Base-by-base conservation (phyloP, 1,140 invertebrate species). In the Ips nitidus region DNA sequence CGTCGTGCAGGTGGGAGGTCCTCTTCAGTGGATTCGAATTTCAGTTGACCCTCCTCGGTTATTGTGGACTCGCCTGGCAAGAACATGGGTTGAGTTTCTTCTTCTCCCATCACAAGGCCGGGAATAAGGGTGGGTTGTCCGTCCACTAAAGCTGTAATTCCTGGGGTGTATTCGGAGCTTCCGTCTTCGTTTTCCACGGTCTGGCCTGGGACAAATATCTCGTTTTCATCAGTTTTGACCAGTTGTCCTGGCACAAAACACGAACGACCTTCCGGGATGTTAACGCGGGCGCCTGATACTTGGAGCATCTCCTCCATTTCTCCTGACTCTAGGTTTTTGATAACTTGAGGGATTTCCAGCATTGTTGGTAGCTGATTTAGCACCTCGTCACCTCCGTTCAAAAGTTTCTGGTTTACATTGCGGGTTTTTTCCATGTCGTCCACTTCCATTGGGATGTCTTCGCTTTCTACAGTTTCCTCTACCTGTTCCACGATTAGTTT, bases 121-220 rank as follows among this genome's bases (percentile, higher is more conserved):
- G 90, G 88, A 67, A 92, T 84, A 40, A 92, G 82, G 41, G 85
- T 80, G 1, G 88, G 86, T 8, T 89, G 88, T 52, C 86, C 81
- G 6, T 88, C 86, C 2, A 88, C 87, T 70, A 86, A 84, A 36
- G 91, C 83, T 45, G 87, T 90, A 50, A 91, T 83, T 2, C 90
- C 90, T 8, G 90, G 89, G 57, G 90, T 86, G 79, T 92, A 93
- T 64, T 85, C 80, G 43, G 83, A 66, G 8, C 36, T 82, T 36
- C 88, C 89, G 55, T 84, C 79, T 38, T 87, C 86, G 2, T 86
- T 89, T 71, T 86, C 81, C n/a, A 91, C 79, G 5, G 89, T 89
- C 78, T 91, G 89, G 37, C 90, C 90, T 1, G 90, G 89, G 3
- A 91, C 84, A 77, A 91, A 91, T 40, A 89, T 78, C 57, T 85